Evolutionary conservation across 2,113 vertebrate genomes (phyloP), one percentile per base, ranked within the genome.

Genomic region (Hassar affinis): DNA sequence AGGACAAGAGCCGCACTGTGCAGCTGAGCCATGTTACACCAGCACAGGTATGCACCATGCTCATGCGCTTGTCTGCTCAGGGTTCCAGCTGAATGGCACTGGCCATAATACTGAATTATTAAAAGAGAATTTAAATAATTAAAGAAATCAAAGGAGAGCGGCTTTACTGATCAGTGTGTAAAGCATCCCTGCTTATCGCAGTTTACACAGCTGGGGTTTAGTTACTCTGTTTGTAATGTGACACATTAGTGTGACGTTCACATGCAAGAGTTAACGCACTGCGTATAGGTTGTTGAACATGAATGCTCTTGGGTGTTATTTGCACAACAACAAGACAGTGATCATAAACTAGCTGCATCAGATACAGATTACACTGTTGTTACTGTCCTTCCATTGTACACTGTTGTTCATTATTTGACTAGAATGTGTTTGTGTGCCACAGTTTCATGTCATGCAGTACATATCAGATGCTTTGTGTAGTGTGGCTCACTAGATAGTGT

Each of bases 11-110:
- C 75, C 81, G 80, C 0, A 84, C 94, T 0, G 92, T 98, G 86
- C 94, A 92, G 2, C 81, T 98, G 54, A 86, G 90, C 87, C 93
- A 97, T 2, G 59, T 96, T 79, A 92, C 91, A 20, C 86, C 81
- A 0, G 85, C 93, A 6, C 92, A 95, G 95, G 96, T 96, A 91
- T 75, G 30, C 38, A 75, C 25, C 10, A 35, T 47, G n/a, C 42
- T n/a, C 17, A 2, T 15, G 10, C 42, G 27, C 71, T 64, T 17
- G 30, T 66, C 57, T 47, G 11, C 35, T 18, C n/a, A 4, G 64
- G 22, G 25, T 71, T 59, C n/a, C 15, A 25, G 52, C 12, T 33
- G 18, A 33, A 47, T 47, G 27, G n/a, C 5, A 15, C 79, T 81
- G 64, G 25, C 8, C 9, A 42, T 14, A 45, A 47, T 74, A 30